A percentile compares a stretch with the other conserved stretches of the same genome.
Evolutionary conservation across 2,888 invertebrate species (phyloP).

Genomic region (Keiferia lycopersicella): DNA sequence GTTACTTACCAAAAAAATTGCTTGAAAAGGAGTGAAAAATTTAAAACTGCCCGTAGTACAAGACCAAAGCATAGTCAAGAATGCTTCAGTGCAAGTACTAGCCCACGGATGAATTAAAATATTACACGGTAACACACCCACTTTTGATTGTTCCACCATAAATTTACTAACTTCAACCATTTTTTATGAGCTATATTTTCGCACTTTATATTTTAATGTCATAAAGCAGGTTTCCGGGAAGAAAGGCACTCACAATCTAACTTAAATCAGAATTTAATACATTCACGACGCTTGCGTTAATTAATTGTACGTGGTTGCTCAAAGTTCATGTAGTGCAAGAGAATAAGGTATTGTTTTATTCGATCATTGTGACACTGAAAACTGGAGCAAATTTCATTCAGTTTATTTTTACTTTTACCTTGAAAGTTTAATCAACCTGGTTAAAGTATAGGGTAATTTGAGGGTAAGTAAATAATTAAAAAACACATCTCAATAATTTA

Average conservation of each 20-base stretch:
- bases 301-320: constrained; percentile 7
- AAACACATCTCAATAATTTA: no score
- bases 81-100: constrained; percentile 55
- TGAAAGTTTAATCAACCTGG: no score
- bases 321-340: constrained; percentile 1
- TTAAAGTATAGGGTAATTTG: no score
- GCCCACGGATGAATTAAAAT: constrained; percentile 65
- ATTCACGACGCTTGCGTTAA: not conserved
- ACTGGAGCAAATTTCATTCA: not conserved
- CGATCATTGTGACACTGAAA: not conserved
- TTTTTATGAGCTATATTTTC: constrained; percentile 30
- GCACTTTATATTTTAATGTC: not conserved
- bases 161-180: constrained; percentile 73
- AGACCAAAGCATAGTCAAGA: constrained; percentile 45
- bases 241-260: not conserved
- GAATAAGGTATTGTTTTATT: not conserved
- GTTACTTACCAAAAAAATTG: constrained; percentile 53
- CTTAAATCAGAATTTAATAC: constrained; percentile 3
- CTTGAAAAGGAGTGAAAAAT: constrained; percentile 50
- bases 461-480: no score
- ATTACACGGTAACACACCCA: constrained; percentile 46
- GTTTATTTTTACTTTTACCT: not conserved
- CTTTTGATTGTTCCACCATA: constrained; percentile 43
- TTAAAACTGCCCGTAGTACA: constrained; percentile 51
- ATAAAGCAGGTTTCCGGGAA: not conserved